Percentiles rank a stretch among this genome's conserved stretches.
These are phyloP conservation scores for Orthonevra nobilis DNA, from an alignment of 2,888 invertebrate genomes.

Conservation along the genomic window DNA sequence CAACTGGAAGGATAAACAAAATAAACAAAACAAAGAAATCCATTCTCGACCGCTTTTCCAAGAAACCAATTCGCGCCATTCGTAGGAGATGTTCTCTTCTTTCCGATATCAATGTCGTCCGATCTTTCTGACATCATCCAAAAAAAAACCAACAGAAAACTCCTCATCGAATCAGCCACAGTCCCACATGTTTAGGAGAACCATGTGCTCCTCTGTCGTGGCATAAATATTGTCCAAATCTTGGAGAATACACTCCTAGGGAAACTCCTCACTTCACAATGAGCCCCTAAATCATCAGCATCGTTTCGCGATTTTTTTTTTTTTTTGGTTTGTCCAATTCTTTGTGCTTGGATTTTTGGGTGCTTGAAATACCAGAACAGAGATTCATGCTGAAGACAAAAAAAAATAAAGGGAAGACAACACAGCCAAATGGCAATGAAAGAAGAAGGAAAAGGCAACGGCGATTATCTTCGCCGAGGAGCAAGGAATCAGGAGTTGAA, in stretches of 20 bases:
- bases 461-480: constrained; percentile 53
- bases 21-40: background rate
- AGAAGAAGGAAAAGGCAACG: constrained; percentile 39
- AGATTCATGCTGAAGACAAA: constrained; percentile 39
- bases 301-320: constrained; percentile 33
- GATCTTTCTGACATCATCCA: constrained; percentile 63
- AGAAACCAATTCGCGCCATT: constrained; percentile 65
- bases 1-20: background rate
- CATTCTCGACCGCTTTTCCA: constrained; percentile 42
- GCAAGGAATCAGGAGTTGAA: constrained; percentile 15
- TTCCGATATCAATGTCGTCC: constrained; percentile 62
- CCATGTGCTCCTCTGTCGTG: constrained; percentile 49
- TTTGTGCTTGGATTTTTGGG: constrained; percentile 55
- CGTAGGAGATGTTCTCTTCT: constrained; percentile 46
- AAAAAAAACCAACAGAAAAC: background rate
- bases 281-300: constrained; percentile 68
- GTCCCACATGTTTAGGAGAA: constrained; percentile 42
- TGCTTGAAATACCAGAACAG: constrained; percentile 67
- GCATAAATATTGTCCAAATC: constrained; percentile 58
- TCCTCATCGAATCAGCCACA: constrained; percentile 25
- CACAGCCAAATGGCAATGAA: constrained; percentile 24
- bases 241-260: constrained; percentile 57
- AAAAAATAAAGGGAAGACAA: constrained; percentile 17
- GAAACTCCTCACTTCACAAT: constrained; percentile 63
- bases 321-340: constrained; percentile 24